phyloP scores from a whole-genome alignment of 2,888 invertebrate species.

The Hypselothyrea guttata region DNA sequence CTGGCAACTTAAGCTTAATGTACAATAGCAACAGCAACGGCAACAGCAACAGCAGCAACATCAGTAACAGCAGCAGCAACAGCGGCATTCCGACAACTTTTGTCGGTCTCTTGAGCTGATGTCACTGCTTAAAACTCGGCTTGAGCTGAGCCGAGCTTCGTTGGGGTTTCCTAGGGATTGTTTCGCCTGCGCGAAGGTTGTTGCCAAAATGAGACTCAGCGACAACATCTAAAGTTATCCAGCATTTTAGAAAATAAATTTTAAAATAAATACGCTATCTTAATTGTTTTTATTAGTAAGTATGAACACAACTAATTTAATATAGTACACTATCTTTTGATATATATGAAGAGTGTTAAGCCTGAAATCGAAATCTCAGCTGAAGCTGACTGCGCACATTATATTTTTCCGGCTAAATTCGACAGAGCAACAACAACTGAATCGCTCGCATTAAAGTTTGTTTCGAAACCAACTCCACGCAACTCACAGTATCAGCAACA shows the following conservation, averaged over 20 bases:
- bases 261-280: too few relatives aligned
- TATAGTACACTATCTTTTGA: neutral
- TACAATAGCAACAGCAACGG: constrained; percentile 33
- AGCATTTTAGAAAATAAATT: too few relatives aligned
- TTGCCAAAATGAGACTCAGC: constrained; percentile 49
- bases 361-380: constrained; percentile 2
- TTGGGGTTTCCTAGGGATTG: constrained; percentile 34
- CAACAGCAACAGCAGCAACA: constrained; percentile 36
- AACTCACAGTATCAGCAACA: constrained; percentile 34
- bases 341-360: neutral
- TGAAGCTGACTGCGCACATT: constrained; percentile 71
- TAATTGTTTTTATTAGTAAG: too few relatives aligned
- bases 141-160: constrained; percentile 3
- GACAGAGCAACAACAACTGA: constrained; percentile 64
- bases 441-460: constrained; percentile 72
- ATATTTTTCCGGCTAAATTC: constrained; percentile 49
- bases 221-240: constrained; percentile 25
- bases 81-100: constrained; percentile 52
- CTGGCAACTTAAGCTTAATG: constrained; percentile 67
- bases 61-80: constrained; percentile 26
- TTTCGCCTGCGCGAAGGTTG: constrained; percentile 62
- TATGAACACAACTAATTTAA: neutral
- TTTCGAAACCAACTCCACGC: constrained; percentile 71
- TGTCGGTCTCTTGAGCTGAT: constrained; percentile 32
- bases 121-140: constrained; percentile 17